phyloP scores from a whole-genome alignment of 2,113 vertebrate genomes.

The Eretmochelys imbricata region DNA sequence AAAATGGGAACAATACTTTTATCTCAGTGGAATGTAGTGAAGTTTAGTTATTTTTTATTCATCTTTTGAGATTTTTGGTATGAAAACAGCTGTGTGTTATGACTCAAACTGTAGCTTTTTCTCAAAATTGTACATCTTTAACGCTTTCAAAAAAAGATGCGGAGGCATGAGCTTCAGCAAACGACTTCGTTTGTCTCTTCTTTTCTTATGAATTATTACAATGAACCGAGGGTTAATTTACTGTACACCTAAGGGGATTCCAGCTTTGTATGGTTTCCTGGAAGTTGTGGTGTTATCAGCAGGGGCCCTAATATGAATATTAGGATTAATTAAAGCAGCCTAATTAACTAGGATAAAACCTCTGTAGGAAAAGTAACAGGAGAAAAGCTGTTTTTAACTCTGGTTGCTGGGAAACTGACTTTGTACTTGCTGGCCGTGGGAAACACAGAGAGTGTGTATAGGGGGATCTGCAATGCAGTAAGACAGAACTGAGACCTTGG shows the following conservation, averaged over 20 bases:
- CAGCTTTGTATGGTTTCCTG: slow-evolving; percentile 63
- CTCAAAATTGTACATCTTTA: neutral
- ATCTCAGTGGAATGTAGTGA: neutral
- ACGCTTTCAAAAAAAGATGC: neutral
- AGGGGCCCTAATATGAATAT: slow-evolving; percentile 72
- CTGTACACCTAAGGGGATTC: slow-evolving; percentile 13
- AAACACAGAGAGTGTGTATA: slow-evolving; percentile 60
- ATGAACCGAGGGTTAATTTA: slow-evolving; percentile 5
- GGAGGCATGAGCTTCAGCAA: neutral
- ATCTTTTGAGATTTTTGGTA: neutral
- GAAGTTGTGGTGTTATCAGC: slow-evolving; percentile 66
- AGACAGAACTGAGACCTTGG: slow-evolving; percentile 61
- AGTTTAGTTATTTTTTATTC: neutral
- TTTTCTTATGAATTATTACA: neutral
- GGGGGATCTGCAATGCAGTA: slow-evolving; percentile 71
- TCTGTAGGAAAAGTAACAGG: slow-evolving; percentile 76
- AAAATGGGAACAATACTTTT: neutral
- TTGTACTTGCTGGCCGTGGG: slow-evolving; percentile 75
- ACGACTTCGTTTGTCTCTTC: neutral
- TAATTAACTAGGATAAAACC: slow-evolving; percentile 81
- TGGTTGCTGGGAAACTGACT: slow-evolving; percentile 80
- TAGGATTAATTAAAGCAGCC: slow-evolving; percentile 78
- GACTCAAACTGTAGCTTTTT: neutral
- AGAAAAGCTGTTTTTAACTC: slow-evolving; percentile 76
- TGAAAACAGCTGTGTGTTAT: neutral